Conservation (phyloP, 2,113 vertebrate species). For the Dipodomys merriami region DNA sequence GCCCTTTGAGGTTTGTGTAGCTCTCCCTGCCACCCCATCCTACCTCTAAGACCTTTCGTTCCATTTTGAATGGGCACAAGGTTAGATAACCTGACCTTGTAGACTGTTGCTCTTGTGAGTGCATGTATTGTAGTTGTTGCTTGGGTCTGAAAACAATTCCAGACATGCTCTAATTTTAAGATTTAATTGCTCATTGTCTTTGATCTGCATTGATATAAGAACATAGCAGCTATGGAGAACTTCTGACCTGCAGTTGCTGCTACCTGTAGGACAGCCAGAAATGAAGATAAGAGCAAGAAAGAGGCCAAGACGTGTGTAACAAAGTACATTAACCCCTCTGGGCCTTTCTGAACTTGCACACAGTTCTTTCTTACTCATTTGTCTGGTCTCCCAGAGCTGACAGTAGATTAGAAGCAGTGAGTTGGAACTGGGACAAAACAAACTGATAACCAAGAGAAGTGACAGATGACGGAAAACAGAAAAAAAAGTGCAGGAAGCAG, state of each 20-base stretch:
- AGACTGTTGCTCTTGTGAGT: not conserved
- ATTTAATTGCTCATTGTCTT: not conserved
- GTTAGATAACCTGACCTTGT: constrained; percentile 7
- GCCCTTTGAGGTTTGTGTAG: too few relatives aligned
- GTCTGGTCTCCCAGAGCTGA: constrained; percentile 1
- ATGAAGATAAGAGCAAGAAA: not conserved
- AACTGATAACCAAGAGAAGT: constrained; percentile 51
- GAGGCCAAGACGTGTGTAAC: not conserved
- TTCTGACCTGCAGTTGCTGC: not conserved
- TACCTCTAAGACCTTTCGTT: too few relatives aligned
- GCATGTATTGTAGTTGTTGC: not conserved
- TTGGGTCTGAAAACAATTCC: not conserved
- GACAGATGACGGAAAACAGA: constrained; percentile 64
- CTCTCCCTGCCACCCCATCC: too few relatives aligned
- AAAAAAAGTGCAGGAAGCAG: not conserved
- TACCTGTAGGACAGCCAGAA: not conserved
- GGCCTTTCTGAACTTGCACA: not conserved
- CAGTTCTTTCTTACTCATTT: not conserved
- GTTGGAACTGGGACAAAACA: constrained; percentile 57
- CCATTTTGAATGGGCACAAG: not conserved
- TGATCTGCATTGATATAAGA: not conserved
- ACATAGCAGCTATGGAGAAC: not conserved
- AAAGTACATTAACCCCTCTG: not conserved
- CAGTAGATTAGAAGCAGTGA: constrained; percentile 10
- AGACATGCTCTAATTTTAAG: not conserved